These are phyloP conservation scores for Neogale vison DNA, from an alignment of 2,113 vertebrate genomes.

Conservation along the genomic window DNA sequence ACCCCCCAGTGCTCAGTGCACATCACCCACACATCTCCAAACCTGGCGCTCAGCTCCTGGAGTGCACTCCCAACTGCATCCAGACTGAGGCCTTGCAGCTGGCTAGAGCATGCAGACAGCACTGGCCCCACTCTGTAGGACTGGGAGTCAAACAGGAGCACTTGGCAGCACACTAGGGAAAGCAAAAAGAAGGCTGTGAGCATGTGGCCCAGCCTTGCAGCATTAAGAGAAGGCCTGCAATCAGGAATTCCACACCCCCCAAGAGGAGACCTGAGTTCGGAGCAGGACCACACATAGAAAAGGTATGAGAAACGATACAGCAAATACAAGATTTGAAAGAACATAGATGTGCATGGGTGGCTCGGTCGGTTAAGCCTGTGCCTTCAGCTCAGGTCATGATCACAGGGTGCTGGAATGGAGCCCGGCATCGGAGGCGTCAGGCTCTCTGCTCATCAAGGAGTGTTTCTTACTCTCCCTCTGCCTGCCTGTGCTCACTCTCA, in stretches of 20 bases:
- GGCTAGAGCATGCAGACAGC: not conserved
- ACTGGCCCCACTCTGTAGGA: not conserved
- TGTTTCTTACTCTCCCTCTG: not conserved
- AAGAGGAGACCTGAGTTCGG: not conserved
- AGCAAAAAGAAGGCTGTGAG: not conserved
- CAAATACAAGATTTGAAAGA: not conserved
- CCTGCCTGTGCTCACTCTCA: not conserved
- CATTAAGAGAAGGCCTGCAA: not conserved
- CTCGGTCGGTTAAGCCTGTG: accelerated
- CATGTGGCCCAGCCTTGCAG: not conserved
- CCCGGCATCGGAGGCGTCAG: accelerated
- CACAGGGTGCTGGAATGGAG: not conserved
- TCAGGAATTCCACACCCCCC: not conserved
- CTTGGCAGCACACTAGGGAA: not conserved
- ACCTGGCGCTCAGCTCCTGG: not conserved
- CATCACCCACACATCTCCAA: not conserved
- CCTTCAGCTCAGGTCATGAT: not conserved
- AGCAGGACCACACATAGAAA: not conserved
- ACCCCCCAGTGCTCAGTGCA: not conserved
- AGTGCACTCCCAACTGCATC: not conserved
- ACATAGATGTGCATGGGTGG: not conserved
- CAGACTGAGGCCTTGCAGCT: not conserved
- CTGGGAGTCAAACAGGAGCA: not conserved
- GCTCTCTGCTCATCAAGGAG: not conserved
- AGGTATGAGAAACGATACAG: not conserved